Percentiles rank a stretch among this genome's conserved stretches.
Conservation (phyloP, 2,888 invertebrate genomes). For the Pediacus dermestoides region DNA sequence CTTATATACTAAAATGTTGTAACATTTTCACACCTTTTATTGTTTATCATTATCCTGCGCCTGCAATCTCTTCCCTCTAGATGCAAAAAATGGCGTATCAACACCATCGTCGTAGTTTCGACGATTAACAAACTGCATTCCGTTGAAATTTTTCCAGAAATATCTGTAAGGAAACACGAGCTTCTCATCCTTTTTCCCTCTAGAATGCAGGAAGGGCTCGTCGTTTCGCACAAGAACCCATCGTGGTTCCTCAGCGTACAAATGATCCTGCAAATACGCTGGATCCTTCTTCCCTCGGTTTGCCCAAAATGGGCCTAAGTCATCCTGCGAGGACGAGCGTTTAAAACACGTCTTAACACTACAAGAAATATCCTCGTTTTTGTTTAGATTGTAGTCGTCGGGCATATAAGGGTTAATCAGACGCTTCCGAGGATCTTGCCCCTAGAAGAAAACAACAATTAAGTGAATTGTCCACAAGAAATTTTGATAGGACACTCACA, state of each 20-base stretch:
- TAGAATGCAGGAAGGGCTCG: conserved; percentile 43
- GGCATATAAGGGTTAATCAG: conserved; percentile 14
- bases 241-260: conserved; percentile 56
- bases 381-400: conserved; percentile 20
- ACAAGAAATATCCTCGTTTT: conserved; percentile 28
- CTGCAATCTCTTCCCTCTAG: conserved; percentile 52
- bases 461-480: not conserved
- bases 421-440: conserved; percentile 34
- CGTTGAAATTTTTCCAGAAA: conserved; percentile 8
- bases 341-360: conserved; percentile 27
- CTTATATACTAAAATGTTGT: too few species aligned
- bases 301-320: conserved; percentile 51
- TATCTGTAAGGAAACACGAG: conserved; percentile 17
- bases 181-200: conserved; percentile 49
- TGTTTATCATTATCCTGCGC: too few species aligned
- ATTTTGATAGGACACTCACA: conserved; percentile 24
- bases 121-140: conserved; percentile 38
- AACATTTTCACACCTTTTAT: too few species aligned
- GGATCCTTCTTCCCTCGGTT: conserved; percentile 50
- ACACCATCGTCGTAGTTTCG: conserved; percentile 48
- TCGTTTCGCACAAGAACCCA: conserved; percentile 53
- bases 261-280: conserved; percentile 42
- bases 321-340: conserved; percentile 33
- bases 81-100: conserved; percentile 55
- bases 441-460: conserved; percentile 22